Conservation (phyloP, 2,888 invertebrate species). For the Tridacna gigas region DNA sequence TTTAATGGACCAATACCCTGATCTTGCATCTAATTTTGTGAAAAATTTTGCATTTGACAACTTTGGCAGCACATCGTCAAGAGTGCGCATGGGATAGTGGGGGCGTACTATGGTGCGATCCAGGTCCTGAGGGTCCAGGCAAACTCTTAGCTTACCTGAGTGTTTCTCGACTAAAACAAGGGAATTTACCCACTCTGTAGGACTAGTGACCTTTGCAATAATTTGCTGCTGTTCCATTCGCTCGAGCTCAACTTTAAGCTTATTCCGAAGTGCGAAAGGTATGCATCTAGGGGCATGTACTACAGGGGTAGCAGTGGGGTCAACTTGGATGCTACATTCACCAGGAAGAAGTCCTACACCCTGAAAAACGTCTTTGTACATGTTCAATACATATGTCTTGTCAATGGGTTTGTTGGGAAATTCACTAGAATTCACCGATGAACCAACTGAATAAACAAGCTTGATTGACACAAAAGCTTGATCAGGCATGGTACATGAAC, state of each 20-base stretch:
- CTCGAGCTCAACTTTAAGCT: constrained; percentile 37
- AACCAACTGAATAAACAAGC: not conserved
- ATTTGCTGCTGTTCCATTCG: constrained; percentile 32
- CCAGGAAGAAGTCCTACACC: constrained; percentile 47
- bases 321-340: constrained; percentile 32
- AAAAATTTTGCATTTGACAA: constrained; percentile 38
- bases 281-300: constrained; percentile 36
- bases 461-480: constrained; percentile 21
- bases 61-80: constrained; percentile 58
- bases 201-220: constrained; percentile 43
- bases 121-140: constrained; percentile 57
- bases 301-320: constrained; percentile 30
- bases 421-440: not conserved
- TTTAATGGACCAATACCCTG: constrained; percentile 48
- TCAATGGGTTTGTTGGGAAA: too few species aligned
- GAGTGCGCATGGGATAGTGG: constrained; percentile 59
- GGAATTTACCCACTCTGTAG: too few species aligned
- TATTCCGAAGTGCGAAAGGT: constrained; percentile 37
- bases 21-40: constrained; percentile 28
- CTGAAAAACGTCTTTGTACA: constrained; percentile 37
- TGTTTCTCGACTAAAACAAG: constrained; percentile 42
- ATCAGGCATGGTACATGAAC: not conserved
- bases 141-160: constrained; percentile 53
- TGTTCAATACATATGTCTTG: constrained; percentile 39
- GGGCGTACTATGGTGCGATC: constrained; percentile 48